Evolutionary conservation across 2,113 vertebrate species (phyloP).

Genomic region (Pelusios castaneus): DNA sequence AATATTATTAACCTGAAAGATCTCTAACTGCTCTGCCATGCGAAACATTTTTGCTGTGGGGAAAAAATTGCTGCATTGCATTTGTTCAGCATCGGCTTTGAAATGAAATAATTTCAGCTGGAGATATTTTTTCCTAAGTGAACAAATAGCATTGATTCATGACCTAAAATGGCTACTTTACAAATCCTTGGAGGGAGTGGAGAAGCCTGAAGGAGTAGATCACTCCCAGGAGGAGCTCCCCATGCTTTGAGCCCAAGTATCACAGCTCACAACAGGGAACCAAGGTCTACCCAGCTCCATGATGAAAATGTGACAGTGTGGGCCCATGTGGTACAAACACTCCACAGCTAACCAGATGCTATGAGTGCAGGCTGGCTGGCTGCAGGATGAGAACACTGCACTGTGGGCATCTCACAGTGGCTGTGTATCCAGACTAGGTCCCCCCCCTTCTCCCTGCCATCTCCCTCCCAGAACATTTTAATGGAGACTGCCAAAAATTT

Average conservation of each 20-base stretch:
- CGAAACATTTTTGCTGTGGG: background rate
- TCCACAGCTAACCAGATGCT: background rate
- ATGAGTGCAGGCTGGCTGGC: background rate
- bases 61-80: background rate
- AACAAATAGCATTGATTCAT: rapidly evolving
- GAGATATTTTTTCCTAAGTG: rapidly evolving
- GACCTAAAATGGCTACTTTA: background rate
- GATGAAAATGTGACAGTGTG: background rate
- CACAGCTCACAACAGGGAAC: background rate
- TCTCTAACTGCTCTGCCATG: background rate
- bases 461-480: background rate
- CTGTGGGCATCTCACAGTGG: background rate
- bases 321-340: background rate
- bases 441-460: no score
- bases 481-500: background rate
- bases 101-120: background rate
- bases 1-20: background rate
- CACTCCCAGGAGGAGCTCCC: background rate
- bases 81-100: background rate
- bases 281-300: background rate
- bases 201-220: background rate
- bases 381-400: background rate
- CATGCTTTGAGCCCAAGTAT: background rate
- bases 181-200: background rate
- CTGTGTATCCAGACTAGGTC: background rate